Evolutionary conservation across 1,140 invertebrate genomes (phyloP).

Genomic region (Drosophila arawakana): DNA sequence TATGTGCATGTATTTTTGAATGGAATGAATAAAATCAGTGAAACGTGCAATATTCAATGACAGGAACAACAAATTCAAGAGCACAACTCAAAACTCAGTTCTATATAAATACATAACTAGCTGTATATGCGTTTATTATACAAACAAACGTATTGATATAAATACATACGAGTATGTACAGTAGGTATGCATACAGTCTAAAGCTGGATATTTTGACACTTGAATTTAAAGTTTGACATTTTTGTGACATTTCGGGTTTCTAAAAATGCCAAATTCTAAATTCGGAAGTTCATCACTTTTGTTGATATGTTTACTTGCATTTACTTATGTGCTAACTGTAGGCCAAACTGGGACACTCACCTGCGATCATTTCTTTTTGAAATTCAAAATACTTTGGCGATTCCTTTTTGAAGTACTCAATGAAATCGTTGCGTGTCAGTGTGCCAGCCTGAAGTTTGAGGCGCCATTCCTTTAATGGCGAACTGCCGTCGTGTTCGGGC

Average conservation of each 20-base stretch:
- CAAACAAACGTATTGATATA: background rate
- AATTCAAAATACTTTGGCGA: slow-evolving; percentile 76
- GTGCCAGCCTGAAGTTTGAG: slow-evolving; percentile 71
- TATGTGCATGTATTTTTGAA: background rate
- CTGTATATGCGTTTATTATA: too few species aligned
- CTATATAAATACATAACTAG: slow-evolving; percentile 1
- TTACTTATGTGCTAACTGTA: too few species aligned
- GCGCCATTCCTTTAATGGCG: slow-evolving; percentile 81
- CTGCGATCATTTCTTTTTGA: slow-evolving; percentile 65
- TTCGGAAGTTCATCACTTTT: too few species aligned
- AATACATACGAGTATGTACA: slow-evolving; percentile 2
- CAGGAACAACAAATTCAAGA: slow-evolving; percentile 31
- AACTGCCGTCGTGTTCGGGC: slow-evolving; percentile 55
- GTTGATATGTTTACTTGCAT: too few species aligned
- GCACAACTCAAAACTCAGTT: slow-evolving; percentile 5
- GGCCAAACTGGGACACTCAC: slow-evolving; percentile 46
- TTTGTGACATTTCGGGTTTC: too few species aligned
- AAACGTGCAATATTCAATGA: slow-evolving; percentile 36
- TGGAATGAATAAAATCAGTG: slow-evolving; percentile 5
- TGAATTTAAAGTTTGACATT: too few species aligned
- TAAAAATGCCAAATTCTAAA: too few species aligned
- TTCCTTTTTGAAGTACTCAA: slow-evolving; percentile 74
- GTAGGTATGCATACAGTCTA: too few species aligned
- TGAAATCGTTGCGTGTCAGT: slow-evolving; percentile 64
- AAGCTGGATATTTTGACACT: too few species aligned